Conservation (phyloP, 2,888 invertebrate species). For the Cheilosia soror region DNA sequence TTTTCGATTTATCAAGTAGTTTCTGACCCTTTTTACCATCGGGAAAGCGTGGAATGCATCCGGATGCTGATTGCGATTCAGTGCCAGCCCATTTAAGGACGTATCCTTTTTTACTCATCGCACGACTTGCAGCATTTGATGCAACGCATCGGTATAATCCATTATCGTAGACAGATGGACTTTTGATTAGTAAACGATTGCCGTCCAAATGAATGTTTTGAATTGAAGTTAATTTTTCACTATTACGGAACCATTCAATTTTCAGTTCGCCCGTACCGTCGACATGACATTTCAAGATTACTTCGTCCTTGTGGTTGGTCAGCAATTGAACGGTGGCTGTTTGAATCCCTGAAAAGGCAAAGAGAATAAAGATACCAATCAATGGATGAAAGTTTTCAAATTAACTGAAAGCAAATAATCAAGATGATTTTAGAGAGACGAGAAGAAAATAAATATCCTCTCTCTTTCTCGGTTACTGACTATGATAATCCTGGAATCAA, state of each 20-base stretch:
- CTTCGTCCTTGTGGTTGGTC: conserved; percentile 80
- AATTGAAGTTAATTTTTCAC: conserved; percentile 86
- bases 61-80: conserved; percentile 70
- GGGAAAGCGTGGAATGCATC: conserved; percentile 80
- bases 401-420: conserved; percentile 43
- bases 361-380: conserved; percentile 47
- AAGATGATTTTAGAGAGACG: background rate
- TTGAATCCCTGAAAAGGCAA: conserved; percentile 80
- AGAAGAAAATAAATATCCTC: background rate
- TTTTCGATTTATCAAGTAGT: conserved; percentile 77
- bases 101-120: conserved; percentile 82
- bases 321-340: conserved; percentile 81
- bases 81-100: conserved; percentile 77
- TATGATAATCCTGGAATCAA: too few relatives aligned
- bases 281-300: conserved; percentile 82
- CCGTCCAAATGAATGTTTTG: conserved; percentile 86
- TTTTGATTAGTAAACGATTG: conserved; percentile 81
- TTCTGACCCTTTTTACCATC: conserved; percentile 79
- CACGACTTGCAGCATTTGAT: conserved; percentile 87
- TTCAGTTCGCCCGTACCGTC: conserved; percentile 80
- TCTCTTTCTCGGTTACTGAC: background rate
- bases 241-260: conserved; percentile 85
- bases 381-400: conserved; percentile 60
- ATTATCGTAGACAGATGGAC: conserved; percentile 85
- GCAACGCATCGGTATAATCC: conserved; percentile 90